These are phyloP conservation scores for Schizopygopsis pylzovi DNA, from an alignment of 2,797 vertebrate genomes.

Conservation along the genomic window DNA sequence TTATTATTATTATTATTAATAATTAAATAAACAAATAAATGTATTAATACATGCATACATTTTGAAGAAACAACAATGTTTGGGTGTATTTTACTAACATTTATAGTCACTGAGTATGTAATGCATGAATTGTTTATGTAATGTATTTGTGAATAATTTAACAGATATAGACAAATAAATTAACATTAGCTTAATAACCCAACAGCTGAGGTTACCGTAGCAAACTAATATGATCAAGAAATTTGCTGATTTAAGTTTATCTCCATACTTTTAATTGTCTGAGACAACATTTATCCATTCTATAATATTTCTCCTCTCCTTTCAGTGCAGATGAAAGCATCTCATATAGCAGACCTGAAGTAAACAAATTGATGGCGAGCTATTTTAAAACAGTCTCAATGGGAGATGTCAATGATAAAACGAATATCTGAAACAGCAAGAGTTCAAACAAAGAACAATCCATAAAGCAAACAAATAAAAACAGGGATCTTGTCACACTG, in stretches of 20 bases:
- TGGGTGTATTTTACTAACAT: background rate
- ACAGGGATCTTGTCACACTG: conserved; percentile 42
- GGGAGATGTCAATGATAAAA: conserved; percentile 50
- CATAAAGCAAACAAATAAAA: conserved; percentile 42
- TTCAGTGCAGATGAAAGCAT: background rate
- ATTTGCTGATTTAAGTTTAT: background rate
- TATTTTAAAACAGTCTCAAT: conserved; percentile 56
- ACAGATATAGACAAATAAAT: background rate
- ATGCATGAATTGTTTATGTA: background rate
- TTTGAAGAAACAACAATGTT: background rate
- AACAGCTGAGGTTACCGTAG: no score
- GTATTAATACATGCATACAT: no score
- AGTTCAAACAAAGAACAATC: conserved; percentile 54
- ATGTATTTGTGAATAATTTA: background rate
- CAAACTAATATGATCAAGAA: background rate
- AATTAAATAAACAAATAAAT: no score
- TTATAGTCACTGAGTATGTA: background rate
- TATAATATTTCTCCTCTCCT: background rate
- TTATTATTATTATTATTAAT: no score
- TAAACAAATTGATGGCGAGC: conserved; percentile 51
- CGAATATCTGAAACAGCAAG: conserved; percentile 46
- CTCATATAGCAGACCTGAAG: conserved; percentile 36
- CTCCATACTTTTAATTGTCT: background rate
- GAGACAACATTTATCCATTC: background rate
- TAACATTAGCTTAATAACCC: background rate